Base-by-base conservation (phyloP, 2,113 vertebrate genomes). In the Oryctolagus cuniculus region DNA sequence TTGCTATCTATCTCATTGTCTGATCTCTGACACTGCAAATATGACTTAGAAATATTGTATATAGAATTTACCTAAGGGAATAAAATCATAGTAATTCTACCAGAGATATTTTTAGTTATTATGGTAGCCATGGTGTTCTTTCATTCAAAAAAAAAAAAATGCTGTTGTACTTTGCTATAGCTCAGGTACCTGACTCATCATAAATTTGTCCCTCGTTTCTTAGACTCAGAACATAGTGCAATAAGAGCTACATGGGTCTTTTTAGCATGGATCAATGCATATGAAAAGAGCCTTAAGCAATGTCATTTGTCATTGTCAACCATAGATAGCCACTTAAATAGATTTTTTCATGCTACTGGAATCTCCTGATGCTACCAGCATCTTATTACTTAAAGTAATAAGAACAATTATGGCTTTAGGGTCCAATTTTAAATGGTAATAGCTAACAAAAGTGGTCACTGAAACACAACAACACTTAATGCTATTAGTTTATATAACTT, bases 221-320 rank as follows among this genome's bases (percentile, higher is more conserved):
- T 78, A 87, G 74, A 58, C 16, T 93, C 70, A 95, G 63, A 97
- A 86, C 31, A 82, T 95, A 96, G 58, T 96, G 94, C 75, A 96
- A 22, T 89, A 93, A 87, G 88, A 96, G 61, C 51, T 96, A 31
- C 70, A 89, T 51, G 85, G 84, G 94, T 92, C 88, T 95, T 96
- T 97, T 98, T 91, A 98, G 36, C 5, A 78, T 69, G 53, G 84
- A 98, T 97, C 97, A 97, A 93, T 97, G 96, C 85, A 96, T 94
- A 96, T 97, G 95, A 96, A 96, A 94, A 95, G 72, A 89, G 61
- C 93, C 77, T 77, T 95, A 81, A 97, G 89, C 66, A 85, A n/a
- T 95, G 92, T 95, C 75, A 91, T 98, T 97, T 97, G 90, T 98
- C 94, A 89, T 53, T 98, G 96, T 96, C 97, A 97, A 90, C 74